Evolutionary conservation across 2,797 vertebrate species (phyloP).

Genomic region (Hippocampus kuda): DNA sequence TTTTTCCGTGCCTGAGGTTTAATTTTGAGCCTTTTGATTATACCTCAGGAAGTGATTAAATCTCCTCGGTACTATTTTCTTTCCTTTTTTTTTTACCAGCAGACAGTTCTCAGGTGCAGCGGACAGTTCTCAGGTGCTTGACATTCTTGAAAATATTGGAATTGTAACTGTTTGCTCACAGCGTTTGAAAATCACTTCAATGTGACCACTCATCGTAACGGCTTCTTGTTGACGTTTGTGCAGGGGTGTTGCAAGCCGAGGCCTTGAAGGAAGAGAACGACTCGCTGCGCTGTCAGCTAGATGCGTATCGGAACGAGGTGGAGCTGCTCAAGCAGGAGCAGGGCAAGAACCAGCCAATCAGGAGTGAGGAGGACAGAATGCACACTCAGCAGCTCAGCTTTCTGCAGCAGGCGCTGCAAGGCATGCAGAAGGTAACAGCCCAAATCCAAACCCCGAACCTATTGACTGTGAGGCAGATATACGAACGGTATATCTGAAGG

Average conservation of each 20-base stretch:
- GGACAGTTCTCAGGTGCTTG: neutral
- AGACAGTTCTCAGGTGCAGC: neutral
- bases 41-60: neutral
- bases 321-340: constrained; percentile 92
- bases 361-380: constrained; percentile 77
- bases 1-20: no score
- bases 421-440: constrained; percentile 86
- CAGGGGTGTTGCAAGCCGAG: constrained; percentile 76
- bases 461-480: neutral
- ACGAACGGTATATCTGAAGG: neutral
- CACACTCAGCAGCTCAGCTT: constrained; percentile 88
- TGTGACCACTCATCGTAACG: neutral
- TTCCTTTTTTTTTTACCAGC: neutral
- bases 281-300: constrained; percentile 89
- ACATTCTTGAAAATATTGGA: neutral
- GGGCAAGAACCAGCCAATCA: constrained; percentile 71
- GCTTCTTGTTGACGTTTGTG: constrained; percentile 11
- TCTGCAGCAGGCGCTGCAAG: constrained; percentile 89
- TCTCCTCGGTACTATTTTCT: neutral
- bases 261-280: constrained; percentile 92
- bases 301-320: constrained; percentile 88
- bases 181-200: neutral
- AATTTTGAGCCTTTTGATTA: no score
- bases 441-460: neutral
- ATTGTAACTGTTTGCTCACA: neutral